Evolutionary conservation across 2,113 vertebrate genomes (phyloP), one percentile per base, ranked within the genome.

Genomic region (Phaethon lepturus): DNA sequence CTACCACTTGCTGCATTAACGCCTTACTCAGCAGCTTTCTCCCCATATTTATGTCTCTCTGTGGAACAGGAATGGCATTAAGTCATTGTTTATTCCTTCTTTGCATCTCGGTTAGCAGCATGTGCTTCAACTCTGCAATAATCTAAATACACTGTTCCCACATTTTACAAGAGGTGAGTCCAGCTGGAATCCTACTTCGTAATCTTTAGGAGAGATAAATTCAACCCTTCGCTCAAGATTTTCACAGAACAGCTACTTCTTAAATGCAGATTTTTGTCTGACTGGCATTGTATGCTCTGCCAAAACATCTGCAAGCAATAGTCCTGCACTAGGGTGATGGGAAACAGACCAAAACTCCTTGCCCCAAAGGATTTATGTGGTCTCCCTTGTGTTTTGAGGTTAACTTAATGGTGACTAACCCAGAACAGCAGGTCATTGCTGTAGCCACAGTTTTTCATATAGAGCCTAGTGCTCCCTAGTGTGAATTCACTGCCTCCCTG

Each of bases 41-140:
- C 14, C 33, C 12, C 6, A 4, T 76, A 78, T 93, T 81, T 81
- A 80, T 55, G 72, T 17, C 67, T 94, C 45, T 44, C 78, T 59
- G n/a, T 83, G 90, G 87, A 92, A 75, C 19, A 80, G 71, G 74
- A 86, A n/a, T 64, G 59, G 45, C 52, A 45, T 94, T 56, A 94
- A 93, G 81, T 77, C 78, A 86, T 74, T 96, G 95, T 97, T 96
- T 94, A 88, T 90, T 74, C 82, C 45, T 90, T 69, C 77, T 88
- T 66, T 90, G 67, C 75, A 80, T 82, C 85, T 88, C 3, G 0
- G 29, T 64, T 72, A 86, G 66, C 69, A 88, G 77, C 87, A 38
- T 10, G 35, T 64, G 53, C 85, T 85, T 91, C 87, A 79, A 0
- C 74, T 95, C 73, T 76, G 49, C 73, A 28, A 12, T 79, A 90